Percentiles rank a stretch among this genome's conserved stretches.
These are phyloP conservation scores for Nannoperca australis DNA, from an alignment of 2,797 vertebrate genomes.

Conservation along the genomic window DNA sequence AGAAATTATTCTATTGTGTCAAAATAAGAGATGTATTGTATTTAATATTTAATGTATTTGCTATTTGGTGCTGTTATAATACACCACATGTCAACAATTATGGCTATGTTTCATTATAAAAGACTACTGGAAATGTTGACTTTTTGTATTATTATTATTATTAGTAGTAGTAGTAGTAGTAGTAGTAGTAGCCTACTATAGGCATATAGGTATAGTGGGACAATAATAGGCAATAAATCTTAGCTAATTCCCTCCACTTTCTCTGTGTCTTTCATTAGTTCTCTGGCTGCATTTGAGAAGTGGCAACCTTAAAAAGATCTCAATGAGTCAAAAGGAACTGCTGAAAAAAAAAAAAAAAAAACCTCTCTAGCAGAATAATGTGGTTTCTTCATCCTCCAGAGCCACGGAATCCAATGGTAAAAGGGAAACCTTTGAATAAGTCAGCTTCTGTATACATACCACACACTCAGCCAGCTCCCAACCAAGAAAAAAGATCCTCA, in stretches of 20 bases:
- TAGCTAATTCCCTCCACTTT: not conserved
- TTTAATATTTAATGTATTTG: not conserved
- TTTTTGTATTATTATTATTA: not conserved
- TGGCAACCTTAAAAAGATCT: not conserved
- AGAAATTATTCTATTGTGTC: not conserved
- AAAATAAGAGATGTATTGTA: not conserved
- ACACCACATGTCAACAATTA: not conserved
- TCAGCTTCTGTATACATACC: slow-evolving; percentile 73
- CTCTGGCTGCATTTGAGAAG: not conserved
- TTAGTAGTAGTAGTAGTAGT: not conserved
- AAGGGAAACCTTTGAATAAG: slow-evolving; percentile 73
- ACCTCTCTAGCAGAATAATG: slow-evolving; percentile 47
- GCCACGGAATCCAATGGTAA: slow-evolving; percentile 61
- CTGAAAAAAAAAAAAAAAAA: not conserved
- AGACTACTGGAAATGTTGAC: not conserved
- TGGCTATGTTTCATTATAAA: not conserved
- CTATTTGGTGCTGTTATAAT: not conserved
- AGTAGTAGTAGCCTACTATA: not conserved
- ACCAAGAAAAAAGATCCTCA: slow-evolving; percentile 61
- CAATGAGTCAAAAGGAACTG: slow-evolving; percentile 15
- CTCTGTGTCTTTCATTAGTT: not conserved
- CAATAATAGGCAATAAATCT: too few species aligned
- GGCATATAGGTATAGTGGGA: not conserved
- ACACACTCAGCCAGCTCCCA: slow-evolving; percentile 65
- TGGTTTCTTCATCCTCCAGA: slow-evolving; percentile 61